Evolutionary conservation across 2,888 invertebrate genomes (phyloP).

Genomic region (Uropetala carovei): DNA sequence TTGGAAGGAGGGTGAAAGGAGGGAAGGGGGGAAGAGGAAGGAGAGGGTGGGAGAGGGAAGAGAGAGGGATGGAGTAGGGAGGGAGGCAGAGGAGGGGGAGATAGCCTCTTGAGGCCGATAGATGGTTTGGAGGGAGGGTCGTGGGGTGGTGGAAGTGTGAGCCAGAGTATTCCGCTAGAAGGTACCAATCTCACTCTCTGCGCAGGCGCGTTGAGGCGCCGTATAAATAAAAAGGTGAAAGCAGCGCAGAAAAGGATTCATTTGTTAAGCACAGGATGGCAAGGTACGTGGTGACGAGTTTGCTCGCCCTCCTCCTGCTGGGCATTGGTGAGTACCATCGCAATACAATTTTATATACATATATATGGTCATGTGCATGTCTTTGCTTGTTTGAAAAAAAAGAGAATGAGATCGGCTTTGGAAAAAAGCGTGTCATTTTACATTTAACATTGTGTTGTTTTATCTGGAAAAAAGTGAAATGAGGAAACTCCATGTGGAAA

Average conservation of each 20-base stretch:
- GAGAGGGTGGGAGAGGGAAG: not conserved
- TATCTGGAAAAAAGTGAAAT: slow-evolving; percentile 1
- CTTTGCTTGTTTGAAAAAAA: slow-evolving; percentile 61
- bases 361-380: not conserved
- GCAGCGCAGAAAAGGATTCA: slow-evolving; percentile 54
- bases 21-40: not conserved
- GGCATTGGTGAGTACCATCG: slow-evolving; percentile 76
- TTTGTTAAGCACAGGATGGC: slow-evolving; percentile 74
- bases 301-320: slow-evolving; percentile 77
- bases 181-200: slow-evolving; percentile 43
- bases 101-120: not conserved
- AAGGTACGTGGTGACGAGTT: slow-evolving; percentile 76
- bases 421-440: not conserved
- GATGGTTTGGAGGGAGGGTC: not conserved
- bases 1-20: not conserved
- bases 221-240: slow-evolving; percentile 76
- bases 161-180: slow-evolving; percentile 36
- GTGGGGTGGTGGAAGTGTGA: not conserved
- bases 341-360: not conserved
- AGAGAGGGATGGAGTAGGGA: not conserved
- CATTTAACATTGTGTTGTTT: not conserved
- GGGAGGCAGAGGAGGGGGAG: not conserved
- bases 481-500: not conserved
- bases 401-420: slow-evolving; percentile 58
- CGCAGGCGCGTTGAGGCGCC: slow-evolving; percentile 72